Percentiles rank a stretch among this genome's conserved stretches.
phyloP scores from a whole-genome alignment of 92 coral and sea anemone genomes.

The Blastomussa wellsi region DNA sequence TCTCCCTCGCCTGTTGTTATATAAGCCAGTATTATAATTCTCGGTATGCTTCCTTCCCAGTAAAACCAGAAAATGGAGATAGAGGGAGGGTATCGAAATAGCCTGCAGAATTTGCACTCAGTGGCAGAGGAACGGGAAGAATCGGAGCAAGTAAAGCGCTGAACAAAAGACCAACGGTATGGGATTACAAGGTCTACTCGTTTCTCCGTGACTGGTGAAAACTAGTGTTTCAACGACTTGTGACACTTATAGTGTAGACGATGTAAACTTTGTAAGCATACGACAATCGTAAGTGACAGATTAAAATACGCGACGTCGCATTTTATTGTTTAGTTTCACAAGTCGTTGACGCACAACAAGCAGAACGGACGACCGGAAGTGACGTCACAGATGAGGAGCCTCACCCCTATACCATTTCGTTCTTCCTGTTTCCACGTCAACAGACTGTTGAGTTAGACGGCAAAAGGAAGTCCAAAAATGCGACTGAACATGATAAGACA shows the following conservation, averaged over 20 bases:
- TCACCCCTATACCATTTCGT: conserved; percentile 98
- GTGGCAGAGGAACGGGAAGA: neutral
- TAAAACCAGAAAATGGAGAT: neutral
- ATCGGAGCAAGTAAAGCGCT: neutral
- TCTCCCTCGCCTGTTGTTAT: neutral
- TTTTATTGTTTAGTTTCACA: conserved; percentile 38
- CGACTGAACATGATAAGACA: conserved; percentile 52
- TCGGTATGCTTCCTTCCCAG: neutral
- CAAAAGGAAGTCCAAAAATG: conserved; percentile 65
- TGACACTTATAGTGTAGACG: conserved; percentile 8
- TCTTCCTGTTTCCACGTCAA: conserved; percentile 92
- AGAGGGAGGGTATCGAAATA: neutral
- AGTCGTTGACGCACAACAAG: conserved; percentile 55
- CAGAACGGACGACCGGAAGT: conserved; percentile 68
- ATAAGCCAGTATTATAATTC: neutral
- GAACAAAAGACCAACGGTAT: neutral
- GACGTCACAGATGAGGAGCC: conserved; percentile 85
- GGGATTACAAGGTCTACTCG: neutral
- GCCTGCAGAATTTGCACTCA: neutral
- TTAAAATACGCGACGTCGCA: conserved; percentile 10
- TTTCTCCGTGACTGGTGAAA: neutral
- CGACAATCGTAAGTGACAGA: neutral
- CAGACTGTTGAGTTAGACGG: conserved; percentile 59
- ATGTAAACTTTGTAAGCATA: neutral
- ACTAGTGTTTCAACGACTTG: conserved; percentile 11